phyloP scores from a whole-genome alignment of 2,888 invertebrate genomes.

The Pharmacophagus antenor region DNA sequence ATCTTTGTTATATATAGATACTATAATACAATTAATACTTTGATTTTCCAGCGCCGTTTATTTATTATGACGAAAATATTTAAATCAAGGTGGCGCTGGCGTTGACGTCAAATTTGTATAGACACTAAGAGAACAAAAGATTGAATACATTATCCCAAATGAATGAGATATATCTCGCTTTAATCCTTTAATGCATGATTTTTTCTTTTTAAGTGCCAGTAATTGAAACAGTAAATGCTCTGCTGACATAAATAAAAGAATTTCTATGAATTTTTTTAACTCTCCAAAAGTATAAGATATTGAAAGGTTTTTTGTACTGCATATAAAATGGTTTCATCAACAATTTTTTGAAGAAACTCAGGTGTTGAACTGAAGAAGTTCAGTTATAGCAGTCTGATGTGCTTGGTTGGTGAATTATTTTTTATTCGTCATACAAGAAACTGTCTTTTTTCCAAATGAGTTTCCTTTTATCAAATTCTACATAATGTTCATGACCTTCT shows the following conservation, averaged over 20 bases:
- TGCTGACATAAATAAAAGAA: slow-evolving; percentile 39
- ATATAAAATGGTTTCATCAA: slow-evolving; percentile 35
- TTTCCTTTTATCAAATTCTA: slow-evolving; percentile 46
- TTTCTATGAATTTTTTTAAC: slow-evolving; percentile 37
- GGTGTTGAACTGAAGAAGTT: slow-evolving; percentile 37
- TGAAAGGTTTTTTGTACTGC: slow-evolving; percentile 32
- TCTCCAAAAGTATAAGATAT: slow-evolving; percentile 32
- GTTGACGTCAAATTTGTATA: no score
- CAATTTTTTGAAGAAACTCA: slow-evolving; percentile 38
- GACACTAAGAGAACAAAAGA: no score
- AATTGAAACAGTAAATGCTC: slow-evolving; percentile 25
- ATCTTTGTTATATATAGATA: no score
- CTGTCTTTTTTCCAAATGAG: slow-evolving; percentile 46
- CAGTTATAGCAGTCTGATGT: slow-evolving; percentile 40
- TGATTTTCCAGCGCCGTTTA: no score
- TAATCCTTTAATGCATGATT: no score
- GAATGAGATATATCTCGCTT: no score
- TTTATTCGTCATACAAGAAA: slow-evolving; percentile 43
- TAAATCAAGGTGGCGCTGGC: no score
- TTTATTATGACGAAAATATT: no score
- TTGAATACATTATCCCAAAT: no score
- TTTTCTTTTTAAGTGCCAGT: no score
- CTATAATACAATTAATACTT: no score
- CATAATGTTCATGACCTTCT: no score
- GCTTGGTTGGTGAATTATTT: slow-evolving; percentile 45